Percentiles rank a stretch among this genome's conserved stretches.
Conservation (phyloP, 2,797 vertebrate genomes). For the Lagorchestes hirsutus region DNA sequence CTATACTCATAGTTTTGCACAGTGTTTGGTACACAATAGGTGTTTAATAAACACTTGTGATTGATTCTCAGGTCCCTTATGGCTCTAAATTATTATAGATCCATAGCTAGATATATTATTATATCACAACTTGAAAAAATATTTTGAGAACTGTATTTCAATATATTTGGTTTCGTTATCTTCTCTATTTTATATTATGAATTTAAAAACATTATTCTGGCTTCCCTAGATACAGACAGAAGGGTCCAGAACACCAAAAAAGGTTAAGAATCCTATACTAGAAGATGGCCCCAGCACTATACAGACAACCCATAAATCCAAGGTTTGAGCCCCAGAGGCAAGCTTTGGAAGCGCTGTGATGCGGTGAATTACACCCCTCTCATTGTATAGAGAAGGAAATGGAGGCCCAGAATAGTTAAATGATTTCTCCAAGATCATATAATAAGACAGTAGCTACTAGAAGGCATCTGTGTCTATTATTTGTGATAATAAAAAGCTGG, state of each 20-base stretch:
- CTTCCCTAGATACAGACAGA: not conserved
- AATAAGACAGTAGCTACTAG: not conserved
- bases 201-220: not conserved
- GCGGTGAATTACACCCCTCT: not conserved
- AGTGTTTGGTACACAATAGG: not conserved
- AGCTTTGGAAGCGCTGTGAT: not conserved
- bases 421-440: not conserved
- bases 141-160: not conserved
- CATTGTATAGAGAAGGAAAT: not conserved
- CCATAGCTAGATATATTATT: not conserved
- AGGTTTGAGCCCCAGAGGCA: not conserved
- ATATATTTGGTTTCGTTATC: not conserved
- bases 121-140: not conserved
- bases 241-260: not conserved
- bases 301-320: not conserved
- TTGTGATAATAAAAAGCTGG: not conserved
- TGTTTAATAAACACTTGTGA: not conserved
- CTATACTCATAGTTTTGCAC: not conserved
- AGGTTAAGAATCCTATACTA: not conserved
- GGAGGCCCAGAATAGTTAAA: not conserved
- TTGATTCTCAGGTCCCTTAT: not conserved
- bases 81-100: not conserved
- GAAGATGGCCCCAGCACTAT: not conserved
- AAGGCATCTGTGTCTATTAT: not conserved
- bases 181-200: not conserved